phyloP scores from a whole-genome alignment of 37 sponge, comb jelly and placozoan species.

The Geodia barretti region DNA sequence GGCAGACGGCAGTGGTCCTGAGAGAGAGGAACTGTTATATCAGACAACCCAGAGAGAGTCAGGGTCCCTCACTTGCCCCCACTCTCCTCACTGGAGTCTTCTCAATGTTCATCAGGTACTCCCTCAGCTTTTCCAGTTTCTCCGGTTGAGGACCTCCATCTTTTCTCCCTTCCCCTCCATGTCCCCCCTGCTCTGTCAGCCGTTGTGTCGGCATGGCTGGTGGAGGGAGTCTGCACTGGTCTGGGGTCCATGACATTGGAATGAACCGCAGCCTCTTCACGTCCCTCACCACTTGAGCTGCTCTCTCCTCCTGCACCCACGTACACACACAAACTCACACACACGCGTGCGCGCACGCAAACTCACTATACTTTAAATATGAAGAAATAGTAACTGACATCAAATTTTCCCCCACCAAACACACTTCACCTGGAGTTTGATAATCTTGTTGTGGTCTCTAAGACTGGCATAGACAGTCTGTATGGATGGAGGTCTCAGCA shows the following conservation, averaged over 20 bases:
- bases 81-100: constrained; percentile 11
- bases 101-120: constrained; percentile 6
- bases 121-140: constrained; percentile 15
- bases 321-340: neutral
- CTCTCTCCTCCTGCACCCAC: neutral
- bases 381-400: no score
- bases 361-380: no score
- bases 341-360: no score
- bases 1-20: no score
- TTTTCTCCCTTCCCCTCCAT: neutral
- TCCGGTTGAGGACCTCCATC: neutral
- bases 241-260: constrained; percentile 49
- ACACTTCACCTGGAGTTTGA: constrained; percentile 58
- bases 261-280: constrained; percentile 54
- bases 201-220: neutral
- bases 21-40: no score
- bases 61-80: constrained; percentile 10
- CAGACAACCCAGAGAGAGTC: no score
- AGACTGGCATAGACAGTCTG: constrained; percentile 68
- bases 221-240: neutral
- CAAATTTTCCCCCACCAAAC: no score
- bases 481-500: constrained; percentile 40
- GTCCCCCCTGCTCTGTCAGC: neutral
- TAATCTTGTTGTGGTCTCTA: constrained; percentile 39
- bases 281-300: neutral